Conservation (phyloP, 2,888 invertebrate species). For the Melinopterus prodromus region DNA sequence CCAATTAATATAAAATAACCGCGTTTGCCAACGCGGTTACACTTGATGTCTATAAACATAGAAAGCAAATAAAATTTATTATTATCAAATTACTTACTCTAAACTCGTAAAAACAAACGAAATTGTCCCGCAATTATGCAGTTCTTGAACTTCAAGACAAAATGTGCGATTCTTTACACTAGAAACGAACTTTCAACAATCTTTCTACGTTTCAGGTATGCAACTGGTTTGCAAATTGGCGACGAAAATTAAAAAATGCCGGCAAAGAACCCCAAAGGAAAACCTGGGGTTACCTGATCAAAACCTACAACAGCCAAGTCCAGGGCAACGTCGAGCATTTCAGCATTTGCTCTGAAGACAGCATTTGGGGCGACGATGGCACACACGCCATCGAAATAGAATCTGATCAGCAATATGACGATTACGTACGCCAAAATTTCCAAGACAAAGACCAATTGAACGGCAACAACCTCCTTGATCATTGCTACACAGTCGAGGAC, state of each 20-base stretch:
- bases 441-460: slow-evolving; percentile 63
- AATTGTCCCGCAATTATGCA: too few relatives aligned
- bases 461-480: slow-evolving; percentile 52
- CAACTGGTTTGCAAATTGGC: slow-evolving; percentile 88
- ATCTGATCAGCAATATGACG: slow-evolving; percentile 40
- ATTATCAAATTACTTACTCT: too few relatives aligned
- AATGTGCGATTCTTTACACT: not conserved
- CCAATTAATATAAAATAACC: too few relatives aligned
- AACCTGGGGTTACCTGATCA: slow-evolving; percentile 78
- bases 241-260: slow-evolving; percentile 79
- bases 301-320: slow-evolving; percentile 76
- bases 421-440: slow-evolving; percentile 15
- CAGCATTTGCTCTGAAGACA: slow-evolving; percentile 80
- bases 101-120: too few relatives aligned
- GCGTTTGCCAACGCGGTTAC: too few relatives aligned
- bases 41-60: too few relatives aligned
- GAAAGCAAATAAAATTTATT: too few relatives aligned
- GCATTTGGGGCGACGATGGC: slow-evolving; percentile 78
- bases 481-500: slow-evolving; percentile 52
- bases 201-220: slow-evolving; percentile 64
- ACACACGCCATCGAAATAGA: slow-evolving; percentile 39
- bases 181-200: not conserved
- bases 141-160: too few relatives aligned
- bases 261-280: slow-evolving; percentile 73
- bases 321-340: slow-evolving; percentile 83